Conservation (phyloP, 1,140 invertebrate genomes). For the Grapholita molesta region DNA sequence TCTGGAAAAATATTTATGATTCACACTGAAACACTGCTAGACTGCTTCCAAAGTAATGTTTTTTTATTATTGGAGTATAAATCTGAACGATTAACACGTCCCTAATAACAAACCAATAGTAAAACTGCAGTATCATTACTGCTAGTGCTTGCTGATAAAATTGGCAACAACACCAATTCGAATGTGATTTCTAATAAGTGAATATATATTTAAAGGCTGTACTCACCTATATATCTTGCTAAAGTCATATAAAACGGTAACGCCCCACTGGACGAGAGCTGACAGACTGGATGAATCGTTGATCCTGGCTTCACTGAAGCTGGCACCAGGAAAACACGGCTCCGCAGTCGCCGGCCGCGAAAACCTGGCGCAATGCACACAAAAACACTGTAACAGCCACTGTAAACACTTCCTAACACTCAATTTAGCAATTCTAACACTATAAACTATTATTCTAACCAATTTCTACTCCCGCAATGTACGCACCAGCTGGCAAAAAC, state of each 20-base stretch:
- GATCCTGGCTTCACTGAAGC: constrained; percentile 64
- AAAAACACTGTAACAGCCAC: constrained; percentile 36
- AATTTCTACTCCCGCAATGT: constrained; percentile 55
- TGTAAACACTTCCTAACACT: background rate
- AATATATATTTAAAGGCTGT: constrained; percentile 4
- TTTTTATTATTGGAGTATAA: background rate
- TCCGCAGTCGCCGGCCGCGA: constrained; percentile 56
- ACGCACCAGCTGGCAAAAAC: constrained; percentile 76
- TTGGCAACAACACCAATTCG: background rate
- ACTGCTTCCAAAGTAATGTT: no score
- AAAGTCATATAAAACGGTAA: constrained; percentile 92
- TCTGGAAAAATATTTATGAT: no score
- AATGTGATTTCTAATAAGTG: background rate
- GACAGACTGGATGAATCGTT: constrained; percentile 74
- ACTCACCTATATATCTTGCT: constrained; percentile 86
- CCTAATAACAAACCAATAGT: background rate
- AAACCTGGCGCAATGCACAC: constrained; percentile 65
- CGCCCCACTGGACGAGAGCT: constrained; percentile 86
- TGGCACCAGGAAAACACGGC: constrained; percentile 56
- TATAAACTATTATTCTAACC: constrained; percentile 42
- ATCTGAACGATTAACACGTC: background rate
- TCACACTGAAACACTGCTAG: no score
- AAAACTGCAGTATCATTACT: background rate
- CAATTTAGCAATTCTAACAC: constrained; percentile 21
- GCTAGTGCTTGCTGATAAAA: background rate